Percentiles rank a stretch among this genome's conserved stretches.
Evolutionary conservation across 2,113 vertebrate genomes (phyloP).

Genomic region (Pelobates fuscus): DNA sequence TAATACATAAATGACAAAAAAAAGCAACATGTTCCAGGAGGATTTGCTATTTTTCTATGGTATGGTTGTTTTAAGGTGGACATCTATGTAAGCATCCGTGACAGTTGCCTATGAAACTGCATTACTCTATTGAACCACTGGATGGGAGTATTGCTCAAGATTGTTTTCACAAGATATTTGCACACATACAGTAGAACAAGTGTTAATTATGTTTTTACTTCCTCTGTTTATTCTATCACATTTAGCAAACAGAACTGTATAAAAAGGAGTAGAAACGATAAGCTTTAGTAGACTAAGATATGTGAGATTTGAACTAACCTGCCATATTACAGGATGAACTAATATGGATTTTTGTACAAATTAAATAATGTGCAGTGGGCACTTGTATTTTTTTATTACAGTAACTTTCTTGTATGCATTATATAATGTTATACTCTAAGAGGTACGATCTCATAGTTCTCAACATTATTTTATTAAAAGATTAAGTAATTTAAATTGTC

Average conservation of each 20-base stretch:
- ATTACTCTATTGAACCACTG: constrained; percentile 17
- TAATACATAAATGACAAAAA: no score
- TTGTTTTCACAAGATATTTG: background rate
- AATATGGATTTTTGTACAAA: constrained; percentile 36
- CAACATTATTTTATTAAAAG: constrained; percentile 31
- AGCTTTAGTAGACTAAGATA: constrained; percentile 22
- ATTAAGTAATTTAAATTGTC: no score
- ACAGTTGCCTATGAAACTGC: background rate
- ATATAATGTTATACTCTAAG: constrained; percentile 12
- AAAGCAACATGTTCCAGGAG: no score
- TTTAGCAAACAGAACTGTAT: constrained; percentile 36
- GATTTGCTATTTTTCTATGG: no score
- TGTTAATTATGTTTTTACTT: constrained; percentile 41
- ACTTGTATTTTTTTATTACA: constrained; percentile 33
- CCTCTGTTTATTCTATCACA: constrained; percentile 36
- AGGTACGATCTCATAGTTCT: constrained; percentile 27
- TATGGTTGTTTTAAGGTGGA: no score
- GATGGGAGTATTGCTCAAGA: constrained; percentile 33
- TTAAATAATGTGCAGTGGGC: constrained; percentile 29
- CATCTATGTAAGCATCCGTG: no score
- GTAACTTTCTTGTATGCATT: constrained; percentile 12
- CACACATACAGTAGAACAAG: constrained; percentile 6
- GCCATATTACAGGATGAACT: constrained; percentile 32
- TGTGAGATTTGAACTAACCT: constrained; percentile 20
- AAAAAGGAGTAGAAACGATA: constrained; percentile 22